Base-by-base conservation (phyloP, 2,888 invertebrate species). In the Amblyjoppa fuscipennis region DNA sequence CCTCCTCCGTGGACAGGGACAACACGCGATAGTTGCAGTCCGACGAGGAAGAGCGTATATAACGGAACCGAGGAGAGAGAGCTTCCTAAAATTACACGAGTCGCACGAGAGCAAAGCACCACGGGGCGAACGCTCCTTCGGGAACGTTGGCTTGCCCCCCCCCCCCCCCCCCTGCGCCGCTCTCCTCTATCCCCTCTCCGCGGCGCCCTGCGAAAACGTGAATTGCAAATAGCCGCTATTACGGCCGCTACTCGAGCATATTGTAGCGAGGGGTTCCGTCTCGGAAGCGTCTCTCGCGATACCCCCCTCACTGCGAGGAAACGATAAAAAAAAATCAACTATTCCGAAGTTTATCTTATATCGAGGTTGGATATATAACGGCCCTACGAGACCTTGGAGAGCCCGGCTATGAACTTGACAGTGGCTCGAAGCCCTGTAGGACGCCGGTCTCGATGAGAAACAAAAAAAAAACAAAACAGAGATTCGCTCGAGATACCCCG, bases 11-110 rank as follows among this genome's bases (percentile, higher is more conserved):
- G 77, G 77, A 83, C 80, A 69, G 71, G 82, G 76, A 83, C 83
- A 85, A 77, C 69, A 73, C 78, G 59, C 77, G 49, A 68, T 75
- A 45, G 64, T 25, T 9, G 41, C 73, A 56, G 56, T 84, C 79
- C 56, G 86, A 85, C 61, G 69, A 49, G 77, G 61, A 28, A 53
- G 75, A 53, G 56, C 56, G 80, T 64, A n/a, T 61, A 61, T 64
- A 78, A 34, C 28, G 45, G 64, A 74, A 49, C 68, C 73, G 20
- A 59, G 66, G 80, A 66, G 68, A 68, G 88, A 84, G 70, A 76
- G 76, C 81, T 86, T 75, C 87, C 86, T 87, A 87, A 88, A 90
- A 89, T 88, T 89, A 86, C 84, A 85, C 85, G 86, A 85, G 81
- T 59, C 84, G 74, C 84, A 75, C 69, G 69, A 68, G 80, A 49